These are phyloP conservation scores for Heterotilapia buettikoferi DNA, from an alignment of 2,113 vertebrate genomes.

Conservation along the genomic window DNA sequence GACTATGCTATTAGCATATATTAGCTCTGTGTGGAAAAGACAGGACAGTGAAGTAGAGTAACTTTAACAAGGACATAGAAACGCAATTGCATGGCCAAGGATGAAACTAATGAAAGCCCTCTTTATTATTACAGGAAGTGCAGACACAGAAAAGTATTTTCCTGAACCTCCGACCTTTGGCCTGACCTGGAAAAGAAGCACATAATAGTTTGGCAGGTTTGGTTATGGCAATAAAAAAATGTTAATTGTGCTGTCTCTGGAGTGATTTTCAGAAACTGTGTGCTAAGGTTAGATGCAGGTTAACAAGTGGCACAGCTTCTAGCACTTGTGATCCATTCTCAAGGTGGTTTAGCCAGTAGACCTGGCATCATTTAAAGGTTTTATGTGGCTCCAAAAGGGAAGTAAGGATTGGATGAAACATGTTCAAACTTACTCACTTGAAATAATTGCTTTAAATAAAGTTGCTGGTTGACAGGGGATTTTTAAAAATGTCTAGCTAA, in stretches of 20 bases:
- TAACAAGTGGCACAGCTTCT: rapidly evolving
- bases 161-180: neutral
- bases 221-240: neutral
- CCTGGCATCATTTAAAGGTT: neutral
- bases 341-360: neutral
- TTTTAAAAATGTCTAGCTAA: neutral
- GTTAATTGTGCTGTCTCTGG: neutral
- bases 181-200: neutral
- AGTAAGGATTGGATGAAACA: neutral
- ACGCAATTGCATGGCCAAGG: neutral
- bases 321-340: neutral
- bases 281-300: neutral
- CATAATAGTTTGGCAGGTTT: neutral
- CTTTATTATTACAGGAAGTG: neutral
- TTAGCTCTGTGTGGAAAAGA: neutral
- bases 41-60: neutral
- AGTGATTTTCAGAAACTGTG: neutral
- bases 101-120: neutral
- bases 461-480: neutral
- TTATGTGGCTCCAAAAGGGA: neutral
- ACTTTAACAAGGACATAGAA: neutral
- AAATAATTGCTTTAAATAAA: neutral
- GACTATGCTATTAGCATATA: constrained; percentile 1
- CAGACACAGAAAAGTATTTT: neutral
- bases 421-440: neutral